phyloP scores from a whole-genome alignment of 2,113 vertebrate species.

The Egretta garzetta region DNA sequence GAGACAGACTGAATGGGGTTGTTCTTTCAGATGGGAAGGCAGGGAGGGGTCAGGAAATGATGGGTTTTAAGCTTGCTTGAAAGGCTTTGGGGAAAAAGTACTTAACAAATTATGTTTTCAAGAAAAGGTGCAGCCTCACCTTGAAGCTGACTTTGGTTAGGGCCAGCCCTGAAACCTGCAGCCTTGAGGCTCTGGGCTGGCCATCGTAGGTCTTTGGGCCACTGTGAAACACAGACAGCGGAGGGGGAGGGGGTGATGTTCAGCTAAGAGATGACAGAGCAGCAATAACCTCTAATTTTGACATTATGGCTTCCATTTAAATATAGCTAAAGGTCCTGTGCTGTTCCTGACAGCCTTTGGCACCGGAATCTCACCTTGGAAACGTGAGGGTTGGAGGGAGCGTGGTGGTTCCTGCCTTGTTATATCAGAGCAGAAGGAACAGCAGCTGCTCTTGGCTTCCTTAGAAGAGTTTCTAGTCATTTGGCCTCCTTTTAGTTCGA shows the following conservation, averaged over 20 bases:
- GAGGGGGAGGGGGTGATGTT: background rate
- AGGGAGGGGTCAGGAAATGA: background rate
- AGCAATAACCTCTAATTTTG: background rate
- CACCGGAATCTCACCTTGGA: background rate
- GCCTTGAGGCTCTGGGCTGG: background rate
- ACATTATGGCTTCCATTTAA: background rate
- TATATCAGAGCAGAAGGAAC: background rate
- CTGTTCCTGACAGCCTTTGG: background rate
- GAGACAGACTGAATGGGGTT: background rate
- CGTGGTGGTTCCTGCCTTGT: background rate
- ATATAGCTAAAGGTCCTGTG: background rate
- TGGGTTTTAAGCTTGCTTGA: background rate
- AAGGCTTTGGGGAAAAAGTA: background rate
- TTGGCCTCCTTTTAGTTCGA: background rate
- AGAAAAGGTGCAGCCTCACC: background rate
- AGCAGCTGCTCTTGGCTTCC: background rate
- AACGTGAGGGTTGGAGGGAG: background rate
- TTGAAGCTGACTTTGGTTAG: background rate
- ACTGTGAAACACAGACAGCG: fast-evolving
- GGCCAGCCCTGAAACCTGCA: background rate
- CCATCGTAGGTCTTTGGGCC: background rate
- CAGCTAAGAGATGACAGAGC: background rate
- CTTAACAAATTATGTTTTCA: background rate
- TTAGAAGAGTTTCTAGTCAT: background rate
- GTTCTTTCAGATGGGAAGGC: background rate